Percentiles rank a stretch among this genome's conserved stretches.
These are phyloP conservation scores for Enteromius viviparus DNA, from an alignment of 2,797 vertebrate genomes.

Conservation along the genomic window DNA sequence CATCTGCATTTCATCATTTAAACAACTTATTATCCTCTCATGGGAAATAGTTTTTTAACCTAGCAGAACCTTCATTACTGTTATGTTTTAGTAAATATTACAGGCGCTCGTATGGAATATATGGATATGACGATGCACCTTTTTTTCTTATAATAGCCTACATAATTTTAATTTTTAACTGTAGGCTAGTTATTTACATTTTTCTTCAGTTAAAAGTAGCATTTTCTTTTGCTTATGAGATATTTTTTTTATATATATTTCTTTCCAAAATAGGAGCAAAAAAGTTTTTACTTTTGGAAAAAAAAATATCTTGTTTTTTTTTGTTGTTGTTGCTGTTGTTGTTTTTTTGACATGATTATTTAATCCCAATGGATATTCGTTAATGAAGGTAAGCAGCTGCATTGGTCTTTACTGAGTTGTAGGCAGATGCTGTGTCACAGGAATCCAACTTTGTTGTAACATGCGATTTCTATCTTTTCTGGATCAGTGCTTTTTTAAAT, in stretches of 20 bases:
- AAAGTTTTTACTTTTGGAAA: neutral
- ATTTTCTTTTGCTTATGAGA: neutral
- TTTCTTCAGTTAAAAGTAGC: neutral
- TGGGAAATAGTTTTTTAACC: neutral
- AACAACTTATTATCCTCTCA: neutral
- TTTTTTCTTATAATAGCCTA: neutral
- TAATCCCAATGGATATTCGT: conserved; percentile 1
- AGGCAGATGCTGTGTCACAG: conserved; percentile 3
- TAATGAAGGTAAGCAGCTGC: conserved; percentile 17
- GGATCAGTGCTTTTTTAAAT: neutral
- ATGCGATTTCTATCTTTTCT: neutral
- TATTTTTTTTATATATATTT: neutral
- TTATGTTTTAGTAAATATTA: conserved; percentile 7
- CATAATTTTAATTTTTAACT: neutral
- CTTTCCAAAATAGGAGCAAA: neutral
- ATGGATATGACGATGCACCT: neutral
- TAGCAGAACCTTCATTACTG: neutral
- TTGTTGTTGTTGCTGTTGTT: no score
- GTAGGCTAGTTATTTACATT: neutral
- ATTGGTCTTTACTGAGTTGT: neutral
- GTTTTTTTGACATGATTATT: neutral
- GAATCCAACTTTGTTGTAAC: neutral
- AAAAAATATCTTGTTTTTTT: no score
- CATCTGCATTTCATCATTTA: neutral
- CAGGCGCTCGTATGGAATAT: neutral